Conservation (phyloP, 2,888 invertebrate species). For the Oscheius sp. region DNA sequence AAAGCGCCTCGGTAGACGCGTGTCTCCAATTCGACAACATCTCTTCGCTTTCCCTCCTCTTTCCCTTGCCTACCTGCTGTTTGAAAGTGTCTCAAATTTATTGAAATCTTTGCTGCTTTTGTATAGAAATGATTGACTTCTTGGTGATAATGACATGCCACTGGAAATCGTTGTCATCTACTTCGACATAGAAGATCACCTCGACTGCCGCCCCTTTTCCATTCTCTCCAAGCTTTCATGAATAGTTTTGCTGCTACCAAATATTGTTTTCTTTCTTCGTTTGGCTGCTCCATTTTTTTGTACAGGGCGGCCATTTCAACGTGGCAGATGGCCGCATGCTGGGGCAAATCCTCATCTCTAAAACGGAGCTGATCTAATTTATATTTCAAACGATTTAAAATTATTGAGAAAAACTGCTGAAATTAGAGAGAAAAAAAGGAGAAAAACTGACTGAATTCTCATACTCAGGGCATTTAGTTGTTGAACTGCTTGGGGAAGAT, state of each 20-base stretch:
- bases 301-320: slow-evolving; percentile 32
- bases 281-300: slow-evolving; percentile 19
- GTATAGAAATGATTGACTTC: slow-evolving; percentile 20
- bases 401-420: no score
- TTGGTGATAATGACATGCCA: slow-evolving; percentile 20
- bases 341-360: slow-evolving; percentile 37
- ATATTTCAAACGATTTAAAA: no score
- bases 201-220: slow-evolving; percentile 25
- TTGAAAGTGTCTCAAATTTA: slow-evolving; percentile 25
- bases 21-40: no score
- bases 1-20: background rate
- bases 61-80: slow-evolving; percentile 4
- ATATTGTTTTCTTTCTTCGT: slow-evolving; percentile 34
- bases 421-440: background rate
- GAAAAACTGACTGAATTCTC: slow-evolving; percentile 27
- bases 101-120: slow-evolving; percentile 30
- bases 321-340: slow-evolving; percentile 35
- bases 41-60: no score
- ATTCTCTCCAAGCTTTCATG: slow-evolving; percentile 19
- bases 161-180: background rate
- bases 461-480: slow-evolving; percentile 18
- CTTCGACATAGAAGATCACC: background rate
- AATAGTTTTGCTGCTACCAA: slow-evolving; percentile 28
- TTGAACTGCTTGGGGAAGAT: slow-evolving; percentile 24
- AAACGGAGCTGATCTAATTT: background rate